Percentiles rank a stretch among this genome's conserved stretches.
Evolutionary conservation across 2,113 vertebrate species (phyloP).

Genomic region (Eira barbara): DNA sequence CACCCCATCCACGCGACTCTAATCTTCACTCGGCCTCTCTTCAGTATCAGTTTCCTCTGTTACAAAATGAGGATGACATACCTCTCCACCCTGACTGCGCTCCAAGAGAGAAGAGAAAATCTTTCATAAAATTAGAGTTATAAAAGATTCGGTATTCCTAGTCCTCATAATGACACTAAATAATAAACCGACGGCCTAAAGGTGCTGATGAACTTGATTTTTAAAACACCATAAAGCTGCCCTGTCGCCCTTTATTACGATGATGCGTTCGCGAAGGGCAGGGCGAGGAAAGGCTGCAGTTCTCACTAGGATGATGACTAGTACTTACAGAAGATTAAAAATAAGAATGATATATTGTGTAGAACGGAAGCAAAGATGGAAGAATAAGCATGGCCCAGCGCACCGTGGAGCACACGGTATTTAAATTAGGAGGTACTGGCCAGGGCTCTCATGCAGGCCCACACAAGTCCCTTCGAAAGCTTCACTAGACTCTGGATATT

Average conservation of each 20-base stretch:
- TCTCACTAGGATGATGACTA: constrained; percentile 8
- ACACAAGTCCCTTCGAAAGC: constrained; percentile 63
- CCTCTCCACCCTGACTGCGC: neutral
- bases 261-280: neutral
- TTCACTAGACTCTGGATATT: constrained; percentile 73
- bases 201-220: constrained; percentile 41
- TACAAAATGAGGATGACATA: neutral
- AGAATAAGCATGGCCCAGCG: neutral
- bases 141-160: constrained; percentile 1
- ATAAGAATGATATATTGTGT: constrained; percentile 10
- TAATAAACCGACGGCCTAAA: constrained; percentile 30
- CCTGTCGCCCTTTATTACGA: neutral
- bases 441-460: constrained; percentile 56
- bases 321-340: constrained; percentile 32
- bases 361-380: constrained; percentile 34
- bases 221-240: constrained; percentile 21
- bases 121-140: constrained; percentile 31
- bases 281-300: constrained; percentile 3
- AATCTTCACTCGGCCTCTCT: neutral
- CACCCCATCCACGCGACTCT: neutral
- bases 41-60: neutral
- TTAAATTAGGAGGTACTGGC: neutral
- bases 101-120: constrained; percentile 23
- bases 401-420: neutral
- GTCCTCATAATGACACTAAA: constrained; percentile 41